A percentile compares a stretch with the other conserved stretches of the same genome.
phyloP scores from a whole-genome alignment of 2,797 vertebrate genomes.

The Mycteria americana region DNA sequence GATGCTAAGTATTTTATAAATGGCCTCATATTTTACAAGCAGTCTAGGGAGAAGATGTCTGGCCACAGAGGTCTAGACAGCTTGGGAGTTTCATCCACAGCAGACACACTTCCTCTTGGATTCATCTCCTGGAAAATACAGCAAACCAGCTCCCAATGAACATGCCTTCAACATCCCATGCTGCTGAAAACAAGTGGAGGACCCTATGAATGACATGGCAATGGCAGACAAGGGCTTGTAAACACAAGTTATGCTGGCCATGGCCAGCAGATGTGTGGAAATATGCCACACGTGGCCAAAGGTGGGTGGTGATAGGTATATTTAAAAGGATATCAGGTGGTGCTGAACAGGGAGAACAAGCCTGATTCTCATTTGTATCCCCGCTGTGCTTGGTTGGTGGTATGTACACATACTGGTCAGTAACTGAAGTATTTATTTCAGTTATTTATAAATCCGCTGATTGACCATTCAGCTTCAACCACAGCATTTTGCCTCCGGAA shows the following conservation, averaged over 20 bases:
- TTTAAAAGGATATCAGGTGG: neutral
- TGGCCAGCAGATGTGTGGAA: neutral
- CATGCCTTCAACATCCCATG: neutral
- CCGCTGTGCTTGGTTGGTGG: neutral
- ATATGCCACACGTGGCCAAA: neutral
- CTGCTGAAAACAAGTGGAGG: neutral
- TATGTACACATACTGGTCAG: slow-evolving; percentile 32
- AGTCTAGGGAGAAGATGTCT: neutral
- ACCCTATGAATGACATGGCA: neutral
- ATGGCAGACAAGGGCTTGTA: neutral
- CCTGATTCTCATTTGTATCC: neutral
- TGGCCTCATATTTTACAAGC: neutral
- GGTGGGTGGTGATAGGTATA: neutral
- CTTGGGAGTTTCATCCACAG: neutral
- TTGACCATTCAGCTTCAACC: neutral
- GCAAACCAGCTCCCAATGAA: neutral
- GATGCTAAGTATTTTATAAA: neutral
- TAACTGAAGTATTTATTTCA: slow-evolving; percentile 61
- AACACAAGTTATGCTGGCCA: neutral
- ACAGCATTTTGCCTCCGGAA: neutral
- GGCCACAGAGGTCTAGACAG: neutral
- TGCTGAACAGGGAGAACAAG: neutral
- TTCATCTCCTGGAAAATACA: neutral
- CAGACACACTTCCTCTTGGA: slow-evolving; percentile 10
- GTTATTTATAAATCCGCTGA: slow-evolving; percentile 19